A percentile compares a stretch with the other conserved stretches of the same genome.
These are phyloP conservation scores for Pollachius pollachius DNA, from an alignment of 2,113 vertebrate genomes.

Conservation along the genomic window DNA sequence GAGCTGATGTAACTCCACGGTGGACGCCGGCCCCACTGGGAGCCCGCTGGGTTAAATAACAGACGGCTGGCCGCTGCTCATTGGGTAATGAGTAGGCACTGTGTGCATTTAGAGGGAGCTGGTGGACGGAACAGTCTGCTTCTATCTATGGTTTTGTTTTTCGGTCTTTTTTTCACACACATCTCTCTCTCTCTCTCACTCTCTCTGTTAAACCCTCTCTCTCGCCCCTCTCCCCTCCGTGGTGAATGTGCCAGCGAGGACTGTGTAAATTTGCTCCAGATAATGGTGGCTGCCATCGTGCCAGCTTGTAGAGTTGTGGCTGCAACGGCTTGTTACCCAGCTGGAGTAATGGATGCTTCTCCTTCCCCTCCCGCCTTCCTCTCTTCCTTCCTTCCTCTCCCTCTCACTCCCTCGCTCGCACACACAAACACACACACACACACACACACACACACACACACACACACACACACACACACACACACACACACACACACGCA, in stretches of 20 bases:
- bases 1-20: constrained; percentile 40
- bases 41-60: constrained; percentile 49
- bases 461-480: not conserved
- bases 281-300: constrained; percentile 53
- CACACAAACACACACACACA: not conserved
- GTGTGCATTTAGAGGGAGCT: constrained; percentile 39
- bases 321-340: constrained; percentile 67
- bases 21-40: constrained; percentile 36
- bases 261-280: constrained; percentile 61
- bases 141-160: not conserved
- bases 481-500: not conserved
- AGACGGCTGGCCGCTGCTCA: constrained; percentile 22
- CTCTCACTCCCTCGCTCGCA: not conserved
- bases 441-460: not conserved
- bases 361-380: constrained; percentile 30
- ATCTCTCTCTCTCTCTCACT: constrained; percentile 26
- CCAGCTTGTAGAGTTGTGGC: constrained; percentile 63
- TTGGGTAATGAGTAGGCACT: constrained; percentile 39
- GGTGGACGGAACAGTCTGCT: constrained; percentile 17
- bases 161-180: too few species aligned
- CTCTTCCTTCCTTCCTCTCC: not conserved
- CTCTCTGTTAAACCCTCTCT: constrained; percentile 15
- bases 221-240: not conserved
- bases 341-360: constrained; percentile 54
- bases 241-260: constrained; percentile 38